phyloP scores from a whole-genome alignment of 2,797 vertebrate species.

The Monodelphis domestica region DNA sequence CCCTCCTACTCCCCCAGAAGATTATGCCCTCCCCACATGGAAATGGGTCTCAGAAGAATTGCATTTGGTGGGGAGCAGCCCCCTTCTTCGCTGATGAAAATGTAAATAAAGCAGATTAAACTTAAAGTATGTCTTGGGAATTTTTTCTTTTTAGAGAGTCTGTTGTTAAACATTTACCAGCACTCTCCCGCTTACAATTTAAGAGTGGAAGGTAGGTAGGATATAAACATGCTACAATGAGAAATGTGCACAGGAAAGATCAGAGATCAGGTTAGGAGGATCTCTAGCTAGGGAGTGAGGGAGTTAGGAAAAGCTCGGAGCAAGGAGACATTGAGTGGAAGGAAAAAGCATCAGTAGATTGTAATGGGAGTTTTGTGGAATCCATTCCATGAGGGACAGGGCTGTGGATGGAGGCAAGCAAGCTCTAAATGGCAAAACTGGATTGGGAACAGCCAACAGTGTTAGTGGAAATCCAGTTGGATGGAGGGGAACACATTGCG shows the following conservation, averaged over 20 bases:
- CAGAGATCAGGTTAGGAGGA: not conserved
- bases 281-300: not conserved
- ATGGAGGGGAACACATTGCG: not conserved
- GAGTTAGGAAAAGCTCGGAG: not conserved
- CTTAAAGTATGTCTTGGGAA: not conserved
- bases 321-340: not conserved
- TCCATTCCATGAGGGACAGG: not conserved
- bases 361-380: not conserved
- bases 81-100: not conserved
- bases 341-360: not conserved
- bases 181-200: not conserved
- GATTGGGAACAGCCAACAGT: not conserved
- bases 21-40: not conserved
- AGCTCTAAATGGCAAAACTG: not conserved
- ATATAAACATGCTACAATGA: not conserved
- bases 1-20: not conserved
- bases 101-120: not conserved
- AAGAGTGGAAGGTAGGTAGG: not conserved
- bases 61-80: not conserved
- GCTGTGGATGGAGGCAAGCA: not conserved
- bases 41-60: not conserved
- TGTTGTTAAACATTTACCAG: not conserved
- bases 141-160: too few species aligned
- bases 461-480: not conserved
- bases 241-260: not conserved